Conservation (phyloP, 2,888 invertebrate species). For the Microctonus aethiopoides region DNA sequence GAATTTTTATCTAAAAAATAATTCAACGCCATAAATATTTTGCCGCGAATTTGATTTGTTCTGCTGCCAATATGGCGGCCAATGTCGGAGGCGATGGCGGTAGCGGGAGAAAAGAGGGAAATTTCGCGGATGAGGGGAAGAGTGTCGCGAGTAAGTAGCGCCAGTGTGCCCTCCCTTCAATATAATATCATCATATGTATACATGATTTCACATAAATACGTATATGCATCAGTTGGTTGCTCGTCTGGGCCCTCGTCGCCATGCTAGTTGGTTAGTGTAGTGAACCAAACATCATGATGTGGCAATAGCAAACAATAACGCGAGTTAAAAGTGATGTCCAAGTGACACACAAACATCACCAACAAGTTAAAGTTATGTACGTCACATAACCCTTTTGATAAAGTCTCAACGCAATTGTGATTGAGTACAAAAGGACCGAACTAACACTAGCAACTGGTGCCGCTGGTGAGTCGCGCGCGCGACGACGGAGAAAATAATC, state of each 20-base stretch:
- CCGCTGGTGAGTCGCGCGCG: slow-evolving; percentile 20
- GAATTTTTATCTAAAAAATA: neutral
- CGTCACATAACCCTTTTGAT: slow-evolving; percentile 24
- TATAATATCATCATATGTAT: slow-evolving; percentile 1
- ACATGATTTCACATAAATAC: slow-evolving; percentile 43
- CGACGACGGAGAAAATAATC: slow-evolving; percentile 14
- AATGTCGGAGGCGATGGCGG: slow-evolving; percentile 24
- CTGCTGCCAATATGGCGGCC: slow-evolving; percentile 20
- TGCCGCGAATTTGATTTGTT: slow-evolving; percentile 11
- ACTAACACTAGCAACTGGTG: slow-evolving; percentile 14
- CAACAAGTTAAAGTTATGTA: slow-evolving; percentile 9
- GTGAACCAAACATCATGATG: slow-evolving; percentile 67
- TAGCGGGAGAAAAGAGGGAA: slow-evolving; percentile 4
- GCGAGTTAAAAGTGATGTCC: slow-evolving; percentile 51
- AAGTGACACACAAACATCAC: slow-evolving; percentile 14
- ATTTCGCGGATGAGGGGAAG: slow-evolving; percentile 23
- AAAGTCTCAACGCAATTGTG: slow-evolving; percentile 19
- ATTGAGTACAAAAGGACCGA: slow-evolving; percentile 9
- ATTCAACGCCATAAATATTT: neutral
- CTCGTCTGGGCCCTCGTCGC: slow-evolving; percentile 50
- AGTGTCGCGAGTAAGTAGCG: slow-evolving; percentile 36
- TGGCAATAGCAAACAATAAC: slow-evolving; percentile 65
- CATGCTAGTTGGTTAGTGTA: slow-evolving; percentile 65
- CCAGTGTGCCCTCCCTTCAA: slow-evolving; percentile 38
- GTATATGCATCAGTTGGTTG: slow-evolving; percentile 36